phyloP scores from a whole-genome alignment of 2,888 invertebrate genomes.

The Stenotaenia linearis region DNA sequence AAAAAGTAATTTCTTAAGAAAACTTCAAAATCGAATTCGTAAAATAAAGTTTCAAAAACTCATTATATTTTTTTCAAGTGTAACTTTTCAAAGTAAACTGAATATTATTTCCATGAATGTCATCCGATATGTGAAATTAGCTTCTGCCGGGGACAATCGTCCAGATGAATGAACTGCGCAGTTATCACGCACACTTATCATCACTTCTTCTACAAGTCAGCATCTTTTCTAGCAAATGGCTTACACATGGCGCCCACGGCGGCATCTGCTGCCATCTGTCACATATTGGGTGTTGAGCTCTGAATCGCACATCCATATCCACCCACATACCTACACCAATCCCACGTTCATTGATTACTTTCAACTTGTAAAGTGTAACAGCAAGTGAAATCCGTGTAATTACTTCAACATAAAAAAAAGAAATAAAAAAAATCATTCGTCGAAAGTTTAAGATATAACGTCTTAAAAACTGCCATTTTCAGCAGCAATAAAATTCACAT shows the following conservation, averaged over 20 bases:
- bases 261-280: conserved; percentile 15
- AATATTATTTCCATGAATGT: no score
- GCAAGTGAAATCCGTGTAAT: background rate
- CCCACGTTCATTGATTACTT: conserved; percentile 12
- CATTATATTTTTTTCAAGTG: background rate
- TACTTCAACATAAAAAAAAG: background rate
- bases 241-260: conserved; percentile 13
- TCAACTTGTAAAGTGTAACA: background rate
- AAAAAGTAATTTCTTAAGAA: no score
- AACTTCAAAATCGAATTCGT: no score
- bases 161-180: conserved; percentile 18
- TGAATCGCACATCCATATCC: background rate
- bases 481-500: conserved; percentile 17
- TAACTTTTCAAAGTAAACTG: no score
- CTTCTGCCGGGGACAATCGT: background rate
- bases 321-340: background rate
- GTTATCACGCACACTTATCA: conserved; percentile 20
- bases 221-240: conserved; percentile 7
- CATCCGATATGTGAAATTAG: background rate
- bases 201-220: conserved; percentile 14
- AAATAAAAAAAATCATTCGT: background rate
- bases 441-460: background rate
- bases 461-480: conserved; percentile 21
- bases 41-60: background rate
- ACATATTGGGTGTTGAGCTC: conserved; percentile 24